Evolutionary conservation across 2,797 vertebrate species (phyloP).

Genomic region (Rhinogobio ventralis): DNA sequence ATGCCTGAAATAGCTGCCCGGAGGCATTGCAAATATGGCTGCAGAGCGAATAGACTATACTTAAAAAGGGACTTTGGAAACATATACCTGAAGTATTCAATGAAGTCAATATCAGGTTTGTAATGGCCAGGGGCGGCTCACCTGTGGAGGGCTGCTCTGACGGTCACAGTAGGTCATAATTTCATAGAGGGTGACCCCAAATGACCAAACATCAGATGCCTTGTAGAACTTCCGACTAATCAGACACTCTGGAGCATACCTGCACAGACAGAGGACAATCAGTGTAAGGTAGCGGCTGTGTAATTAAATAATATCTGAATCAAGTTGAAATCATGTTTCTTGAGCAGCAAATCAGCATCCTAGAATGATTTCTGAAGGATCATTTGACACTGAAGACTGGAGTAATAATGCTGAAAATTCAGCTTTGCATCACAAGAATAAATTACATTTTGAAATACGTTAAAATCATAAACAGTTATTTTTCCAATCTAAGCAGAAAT

Average conservation of each 20-base stretch:
- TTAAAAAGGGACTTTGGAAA: neutral
- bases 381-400: neutral
- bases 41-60: neutral
- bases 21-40: neutral
- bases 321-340: neutral
- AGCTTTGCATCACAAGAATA: neutral
- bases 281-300: neutral
- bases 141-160: slow-evolving; percentile 81
- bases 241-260: slow-evolving; percentile 88
- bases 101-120: neutral
- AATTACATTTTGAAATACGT: neutral
- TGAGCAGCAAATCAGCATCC: neutral
- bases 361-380: neutral
- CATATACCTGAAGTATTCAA: neutral
- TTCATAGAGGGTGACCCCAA: slow-evolving; percentile 86
- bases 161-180: slow-evolving; percentile 86
- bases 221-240: slow-evolving; percentile 87
- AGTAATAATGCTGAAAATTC: neutral
- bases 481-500: neutral
- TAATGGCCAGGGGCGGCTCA: slow-evolving; percentile 61
- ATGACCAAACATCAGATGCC: slow-evolving; percentile 88
- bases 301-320: neutral
- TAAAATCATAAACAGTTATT: neutral
- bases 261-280: slow-evolving; percentile 56
- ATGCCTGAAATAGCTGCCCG: neutral